Percentiles rank a stretch among this genome's conserved stretches.
phyloP scores from a whole-genome alignment of 2,113 vertebrate species.

The Cyanocitta stelleri region DNA sequence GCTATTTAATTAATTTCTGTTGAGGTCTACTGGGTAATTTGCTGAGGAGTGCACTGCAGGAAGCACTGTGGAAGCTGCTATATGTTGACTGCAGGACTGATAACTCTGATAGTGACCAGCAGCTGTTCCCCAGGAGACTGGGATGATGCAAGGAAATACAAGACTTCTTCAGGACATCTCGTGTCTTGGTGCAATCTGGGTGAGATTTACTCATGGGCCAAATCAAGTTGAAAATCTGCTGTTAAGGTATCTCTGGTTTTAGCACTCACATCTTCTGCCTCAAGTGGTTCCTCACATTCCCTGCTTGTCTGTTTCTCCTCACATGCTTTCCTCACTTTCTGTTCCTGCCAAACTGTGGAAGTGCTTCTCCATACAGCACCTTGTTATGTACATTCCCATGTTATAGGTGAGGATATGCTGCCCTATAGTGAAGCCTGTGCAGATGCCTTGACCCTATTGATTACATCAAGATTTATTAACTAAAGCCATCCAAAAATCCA shows the following conservation, averaged over 20 bases:
- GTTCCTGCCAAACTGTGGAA: not conserved
- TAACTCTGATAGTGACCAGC: not conserved
- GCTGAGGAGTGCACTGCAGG: not conserved
- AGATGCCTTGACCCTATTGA: not conserved
- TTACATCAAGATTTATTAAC: not conserved
- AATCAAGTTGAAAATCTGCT: not conserved
- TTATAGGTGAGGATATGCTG: not conserved
- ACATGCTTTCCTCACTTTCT: not conserved
- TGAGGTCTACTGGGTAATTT: slow-evolving; percentile 26
- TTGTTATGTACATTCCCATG: not conserved
- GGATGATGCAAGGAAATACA: not conserved
- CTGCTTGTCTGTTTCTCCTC: not conserved
- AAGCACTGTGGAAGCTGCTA: not conserved
- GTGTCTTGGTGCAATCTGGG: not conserved
- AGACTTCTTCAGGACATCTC: not conserved
- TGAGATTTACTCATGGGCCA: not conserved
- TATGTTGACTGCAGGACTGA: not conserved
- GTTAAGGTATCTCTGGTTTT: not conserved
- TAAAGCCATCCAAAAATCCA: not conserved
- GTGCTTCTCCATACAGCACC: not conserved
- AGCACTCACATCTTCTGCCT: not conserved
- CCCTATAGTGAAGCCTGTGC: not conserved
- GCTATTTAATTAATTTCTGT: slow-evolving; percentile 51
- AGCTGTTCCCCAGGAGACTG: not conserved
- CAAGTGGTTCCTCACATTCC: not conserved